Conservation (phyloP, 2,888 invertebrate species). For the Drosophila monieri region DNA sequence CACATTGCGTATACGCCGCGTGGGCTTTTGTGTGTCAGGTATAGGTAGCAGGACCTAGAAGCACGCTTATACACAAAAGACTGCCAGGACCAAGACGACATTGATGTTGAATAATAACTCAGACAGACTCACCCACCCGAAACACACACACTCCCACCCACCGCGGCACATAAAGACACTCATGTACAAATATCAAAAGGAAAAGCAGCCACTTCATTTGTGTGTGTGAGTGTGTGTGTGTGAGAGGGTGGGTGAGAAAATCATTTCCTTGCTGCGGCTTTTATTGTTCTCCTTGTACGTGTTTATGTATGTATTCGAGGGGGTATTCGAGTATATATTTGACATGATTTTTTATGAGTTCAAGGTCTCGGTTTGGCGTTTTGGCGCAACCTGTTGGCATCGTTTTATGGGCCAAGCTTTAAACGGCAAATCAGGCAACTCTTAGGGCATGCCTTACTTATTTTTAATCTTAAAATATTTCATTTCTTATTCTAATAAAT, state of each 20-base stretch:
- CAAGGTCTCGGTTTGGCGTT: conserved; percentile 77
- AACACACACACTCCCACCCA: conserved; percentile 23
- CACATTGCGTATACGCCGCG: conserved; percentile 67
- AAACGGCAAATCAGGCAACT: conserved; percentile 31
- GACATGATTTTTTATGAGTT: conserved; percentile 82
- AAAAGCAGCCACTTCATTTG: conserved; percentile 15
- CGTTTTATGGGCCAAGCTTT: conserved; percentile 52
- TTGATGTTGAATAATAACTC: conserved; percentile 72
- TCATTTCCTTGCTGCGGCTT: conserved; percentile 69
- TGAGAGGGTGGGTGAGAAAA: conserved; percentile 60
- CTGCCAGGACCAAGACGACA: conserved; percentile 57
- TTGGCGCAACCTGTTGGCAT: conserved; percentile 69
- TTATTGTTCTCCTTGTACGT: conserved; percentile 58
- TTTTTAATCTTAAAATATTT: not conserved
- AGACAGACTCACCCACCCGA: conserved; percentile 36
- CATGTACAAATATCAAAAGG: conserved; percentile 4
- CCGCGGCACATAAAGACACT: not conserved
- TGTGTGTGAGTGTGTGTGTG: conserved; percentile 29
- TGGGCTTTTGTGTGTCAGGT: conserved; percentile 50
- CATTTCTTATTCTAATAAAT: not conserved
- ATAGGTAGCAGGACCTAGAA: conserved; percentile 45
- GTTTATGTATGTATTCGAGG: conserved; percentile 9
- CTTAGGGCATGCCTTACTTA: not conserved
- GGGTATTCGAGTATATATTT: conserved; percentile 45
- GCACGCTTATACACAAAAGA: conserved; percentile 30